Conservation (phyloP, 2,888 invertebrate genomes). For the Drosophila borborema region DNA sequence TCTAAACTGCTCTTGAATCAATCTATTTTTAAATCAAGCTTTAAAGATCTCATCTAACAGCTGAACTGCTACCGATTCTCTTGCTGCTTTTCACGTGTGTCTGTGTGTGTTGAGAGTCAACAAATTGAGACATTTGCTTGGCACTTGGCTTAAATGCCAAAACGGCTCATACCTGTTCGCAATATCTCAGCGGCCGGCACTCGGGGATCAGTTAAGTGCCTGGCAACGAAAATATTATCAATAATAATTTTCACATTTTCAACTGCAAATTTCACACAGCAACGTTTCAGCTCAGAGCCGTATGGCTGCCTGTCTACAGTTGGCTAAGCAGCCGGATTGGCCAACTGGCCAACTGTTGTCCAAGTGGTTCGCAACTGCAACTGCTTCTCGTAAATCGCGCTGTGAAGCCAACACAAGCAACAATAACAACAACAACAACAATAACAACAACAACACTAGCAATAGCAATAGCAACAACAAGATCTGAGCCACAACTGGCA, state of each 20-base stretch:
- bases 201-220: constrained; percentile 59
- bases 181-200: constrained; percentile 16
- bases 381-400: constrained; percentile 74
- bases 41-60: background rate
- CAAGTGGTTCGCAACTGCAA: constrained; percentile 46
- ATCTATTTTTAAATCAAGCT: constrained; percentile 4
- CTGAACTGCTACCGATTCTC: constrained; percentile 21
- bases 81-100: constrained; percentile 1
- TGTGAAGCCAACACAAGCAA: constrained; percentile 31
- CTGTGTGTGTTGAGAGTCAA: constrained; percentile 22
- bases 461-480: background rate
- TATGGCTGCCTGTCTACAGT: constrained; percentile 30
- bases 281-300: constrained; percentile 9
- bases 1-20: background rate
- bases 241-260: constrained; percentile 73
- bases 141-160: constrained; percentile 39
- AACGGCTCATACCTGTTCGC: constrained; percentile 29
- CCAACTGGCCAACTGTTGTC: constrained; percentile 34
- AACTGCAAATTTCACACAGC: constrained; percentile 55
- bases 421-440: constrained; percentile 20
- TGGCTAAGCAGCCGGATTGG: constrained; percentile 62
- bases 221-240: constrained; percentile 70
- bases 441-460: constrained; percentile 1
- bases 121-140: constrained; percentile 63
- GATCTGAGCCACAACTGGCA: constrained; percentile 30